phyloP scores from a whole-genome alignment of 2,113 vertebrate genomes.

The Leptobrachium leishanense region DNA sequence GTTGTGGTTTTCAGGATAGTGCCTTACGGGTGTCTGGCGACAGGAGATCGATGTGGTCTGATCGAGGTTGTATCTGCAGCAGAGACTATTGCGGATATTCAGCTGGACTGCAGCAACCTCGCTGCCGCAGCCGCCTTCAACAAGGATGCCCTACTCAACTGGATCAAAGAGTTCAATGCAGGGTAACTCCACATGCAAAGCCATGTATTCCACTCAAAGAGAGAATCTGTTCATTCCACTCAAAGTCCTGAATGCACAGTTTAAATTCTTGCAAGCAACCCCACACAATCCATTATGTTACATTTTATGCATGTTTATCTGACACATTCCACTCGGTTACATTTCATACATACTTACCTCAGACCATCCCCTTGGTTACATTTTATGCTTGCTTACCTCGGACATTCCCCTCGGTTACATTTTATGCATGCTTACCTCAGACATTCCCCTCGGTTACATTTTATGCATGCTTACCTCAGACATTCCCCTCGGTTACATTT shows the following conservation, averaged over 20 bases:
- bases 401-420: no score
- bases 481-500: no score
- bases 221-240: background rate
- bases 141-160: slow-evolving; percentile 96
- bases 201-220: background rate
- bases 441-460: no score
- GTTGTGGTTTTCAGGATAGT: slow-evolving; percentile 77
- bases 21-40: slow-evolving; percentile 93
- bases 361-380: background rate
- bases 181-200: slow-evolving; percentile 71
- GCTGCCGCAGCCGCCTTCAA: slow-evolving; percentile 96
- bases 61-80: slow-evolving; percentile 95
- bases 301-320: background rate
- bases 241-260: background rate
- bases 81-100: slow-evolving; percentile 97
- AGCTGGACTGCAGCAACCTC: slow-evolving; percentile 95
- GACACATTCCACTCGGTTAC: background rate
- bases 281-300: no score
- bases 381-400: no score
- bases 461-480: no score
- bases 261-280: no score
- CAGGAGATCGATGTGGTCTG: slow-evolving; percentile 90
- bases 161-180: slow-evolving; percentile 95
- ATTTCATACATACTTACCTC: background rate
- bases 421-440: no score